Evolutionary conservation across 2,797 vertebrate genomes (phyloP), one percentile per base, ranked within the genome.

Genomic region (Balearica regulorum): DNA sequence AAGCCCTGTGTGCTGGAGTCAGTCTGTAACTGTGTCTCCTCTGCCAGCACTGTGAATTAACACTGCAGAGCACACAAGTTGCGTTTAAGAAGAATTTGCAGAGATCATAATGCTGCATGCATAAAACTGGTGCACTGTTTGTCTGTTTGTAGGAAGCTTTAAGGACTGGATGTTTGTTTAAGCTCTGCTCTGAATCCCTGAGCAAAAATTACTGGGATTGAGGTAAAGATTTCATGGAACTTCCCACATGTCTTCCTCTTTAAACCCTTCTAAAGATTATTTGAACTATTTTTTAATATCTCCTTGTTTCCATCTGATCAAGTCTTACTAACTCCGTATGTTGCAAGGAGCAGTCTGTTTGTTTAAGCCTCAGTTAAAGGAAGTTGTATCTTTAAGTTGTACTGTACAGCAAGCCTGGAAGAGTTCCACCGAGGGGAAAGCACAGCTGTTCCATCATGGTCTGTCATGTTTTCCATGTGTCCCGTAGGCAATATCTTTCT

Each of bases 381-480:
- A 93, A 94, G 84, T 91, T 94, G 35, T 94, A 25, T 95, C 93
- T 96, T 96, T 96, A 96, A 96, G 92, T 53, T 53, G 51, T 94
- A 95, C 13, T 0, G 14, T 60, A 61, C 65, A 77, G 70, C 82
- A 92, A 92, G 72, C 48, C 55, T 92, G 71, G 68, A 94, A 94
- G 58, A 87, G 62, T 86, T 95, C 65, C 69, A 33, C 13, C 81
- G 90, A 95, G 85, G 80, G 37, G 84, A 90, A 95, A 88, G 69
- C 80, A 83, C 93, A 95, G 96, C 93, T 97, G 91, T 94, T 97
- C 95, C 83, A 84, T 96, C 96, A 68, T 80, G 76, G 77, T 84
- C 95, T 3, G 1, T 93, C 96, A 92, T 88, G 91, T 83, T 78
- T 96, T 95, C 48, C 80, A 41, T 78, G 70, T 65, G 29, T 97